These are phyloP conservation scores for Ctenicera cuprea DNA, from an alignment of 2,888 invertebrate genomes.

Conservation along the genomic window DNA sequence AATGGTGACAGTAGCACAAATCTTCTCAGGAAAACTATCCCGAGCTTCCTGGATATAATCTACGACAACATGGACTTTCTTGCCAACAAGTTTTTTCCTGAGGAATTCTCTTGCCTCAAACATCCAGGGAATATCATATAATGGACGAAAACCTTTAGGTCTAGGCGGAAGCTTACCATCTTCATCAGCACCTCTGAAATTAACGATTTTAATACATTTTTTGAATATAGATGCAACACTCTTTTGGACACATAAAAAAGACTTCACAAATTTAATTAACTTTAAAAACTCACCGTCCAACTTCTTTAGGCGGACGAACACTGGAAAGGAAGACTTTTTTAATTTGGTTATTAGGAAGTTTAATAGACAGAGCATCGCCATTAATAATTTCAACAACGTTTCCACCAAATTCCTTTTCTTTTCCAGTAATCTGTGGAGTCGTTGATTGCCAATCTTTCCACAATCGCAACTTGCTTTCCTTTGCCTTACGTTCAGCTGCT, in stretches of 20 bases:
- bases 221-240: too few relatives aligned
- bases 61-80: slow-evolving; percentile 92
- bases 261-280: too few relatives aligned
- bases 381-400: slow-evolving; percentile 93
- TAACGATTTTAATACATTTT: neutral
- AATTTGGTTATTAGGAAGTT: slow-evolving; percentile 83
- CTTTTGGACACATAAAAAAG: too few relatives aligned
- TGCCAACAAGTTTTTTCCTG: slow-evolving; percentile 95
- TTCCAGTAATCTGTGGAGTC: slow-evolving; percentile 82
- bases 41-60: slow-evolving; percentile 98
- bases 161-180: slow-evolving; percentile 81
- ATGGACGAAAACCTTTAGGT: slow-evolving; percentile 87
- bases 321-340: slow-evolving; percentile 98
- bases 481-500: slow-evolving; percentile 90
- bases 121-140: slow-evolving; percentile 99
- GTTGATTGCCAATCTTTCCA: slow-evolving; percentile 95
- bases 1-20: slow-evolving; percentile 93
- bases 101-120: slow-evolving; percentile 98
- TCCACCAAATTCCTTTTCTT: slow-evolving; percentile 88
- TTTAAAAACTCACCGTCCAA: slow-evolving; percentile 67
- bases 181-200: slow-evolving; percentile 76
- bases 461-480: slow-evolving; percentile 88
- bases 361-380: slow-evolving; percentile 94
- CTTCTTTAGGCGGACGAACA: slow-evolving; percentile 93
- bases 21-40: slow-evolving; percentile 95